Conservation (phyloP, 2,797 vertebrate species). For the Myotis myotis region DNA sequence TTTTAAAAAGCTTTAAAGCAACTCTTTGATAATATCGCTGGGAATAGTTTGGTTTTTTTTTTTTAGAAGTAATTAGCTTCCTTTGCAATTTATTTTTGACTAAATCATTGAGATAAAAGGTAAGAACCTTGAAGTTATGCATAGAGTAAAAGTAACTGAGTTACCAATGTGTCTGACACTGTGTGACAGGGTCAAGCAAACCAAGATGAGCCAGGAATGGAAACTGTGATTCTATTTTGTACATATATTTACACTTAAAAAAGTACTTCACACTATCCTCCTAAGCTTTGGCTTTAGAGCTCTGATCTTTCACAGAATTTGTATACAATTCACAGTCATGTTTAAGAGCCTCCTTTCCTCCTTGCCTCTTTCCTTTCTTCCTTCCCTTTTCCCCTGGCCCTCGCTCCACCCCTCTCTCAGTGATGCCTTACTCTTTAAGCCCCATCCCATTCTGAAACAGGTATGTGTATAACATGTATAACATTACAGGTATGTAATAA, state of each 20-base stretch:
- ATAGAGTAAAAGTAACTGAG: not conserved
- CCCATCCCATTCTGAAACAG: not conserved
- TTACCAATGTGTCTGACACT: not conserved
- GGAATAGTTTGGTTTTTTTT: constrained; percentile 22
- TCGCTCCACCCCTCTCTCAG: not conserved
- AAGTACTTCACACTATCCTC: not conserved
- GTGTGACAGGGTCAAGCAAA: not conserved
- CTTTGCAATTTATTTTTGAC: constrained; percentile 49
- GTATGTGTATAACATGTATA: too few species aligned
- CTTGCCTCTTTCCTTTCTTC: not conserved
- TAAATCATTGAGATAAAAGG: constrained; percentile 36
- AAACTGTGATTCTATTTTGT: not conserved
- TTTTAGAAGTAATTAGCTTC: constrained; percentile 56
- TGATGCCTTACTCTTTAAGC: not conserved
- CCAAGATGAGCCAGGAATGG: not conserved
- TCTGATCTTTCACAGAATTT: not conserved
- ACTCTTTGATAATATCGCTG: constrained; percentile 35
- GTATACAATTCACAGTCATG: not conserved
- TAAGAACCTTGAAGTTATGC: constrained; percentile 42
- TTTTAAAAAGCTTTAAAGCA: constrained; percentile 54
- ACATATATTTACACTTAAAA: not conserved
- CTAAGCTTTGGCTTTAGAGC: not conserved
- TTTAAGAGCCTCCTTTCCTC: constrained; percentile 19
- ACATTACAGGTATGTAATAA: too few species aligned
- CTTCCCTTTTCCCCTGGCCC: not conserved